Base-by-base conservation (phyloP, 2,113 vertebrate genomes). In the Chroicocephalus ridibundus region DNA sequence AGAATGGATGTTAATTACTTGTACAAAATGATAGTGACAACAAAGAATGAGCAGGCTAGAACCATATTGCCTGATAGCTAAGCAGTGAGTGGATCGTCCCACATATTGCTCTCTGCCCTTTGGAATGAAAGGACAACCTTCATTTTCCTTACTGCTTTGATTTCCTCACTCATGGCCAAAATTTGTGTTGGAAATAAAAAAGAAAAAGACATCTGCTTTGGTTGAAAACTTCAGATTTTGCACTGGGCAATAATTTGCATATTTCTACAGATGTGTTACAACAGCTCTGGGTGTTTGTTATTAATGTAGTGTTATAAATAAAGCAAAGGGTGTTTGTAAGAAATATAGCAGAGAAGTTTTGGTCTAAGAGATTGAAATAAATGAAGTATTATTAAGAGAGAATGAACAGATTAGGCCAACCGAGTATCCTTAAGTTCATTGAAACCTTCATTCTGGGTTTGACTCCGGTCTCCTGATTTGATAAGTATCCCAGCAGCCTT, bases 401-500 rank as follows among this genome's bases (percentile, higher is more conserved):
- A 94, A 86, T 71, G 47, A 92, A 78, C 49, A 92, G 91, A 91
- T 91, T 82, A 93, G 40, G 76, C 46, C 70, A 78, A 27, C 46
- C 66, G 36, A 72, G 38, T 86, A 72, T 62, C 62, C 66, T 87
- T 90, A 80, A 80, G 74, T 88, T 85, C 16, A 34, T 70, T 20
- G 62, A 72, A 94, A 70, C 21, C 46, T 86, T 91, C 13, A 42
- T 81, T 55, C 47, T 72, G 44, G 66, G 75, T 93, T 92, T 93
- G 84, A 69, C 57, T 83, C 32, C 0, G 1, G 71, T 65, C 52
- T 97, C 17, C 38, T 76, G 76, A 94, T 93, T 88, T 38, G 3
- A 95, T 97, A 91, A 80, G 27, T 74, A 44, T 85, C 55, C 66
- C 72, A 95, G 49, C 90, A 92, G 49, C 52, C 60, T 78, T 88